Percentiles rank a stretch among this genome's conserved stretches.
Evolutionary conservation across 1,140 invertebrate species (phyloP).

Genomic region (Caenorhabditis brenneri): DNA sequence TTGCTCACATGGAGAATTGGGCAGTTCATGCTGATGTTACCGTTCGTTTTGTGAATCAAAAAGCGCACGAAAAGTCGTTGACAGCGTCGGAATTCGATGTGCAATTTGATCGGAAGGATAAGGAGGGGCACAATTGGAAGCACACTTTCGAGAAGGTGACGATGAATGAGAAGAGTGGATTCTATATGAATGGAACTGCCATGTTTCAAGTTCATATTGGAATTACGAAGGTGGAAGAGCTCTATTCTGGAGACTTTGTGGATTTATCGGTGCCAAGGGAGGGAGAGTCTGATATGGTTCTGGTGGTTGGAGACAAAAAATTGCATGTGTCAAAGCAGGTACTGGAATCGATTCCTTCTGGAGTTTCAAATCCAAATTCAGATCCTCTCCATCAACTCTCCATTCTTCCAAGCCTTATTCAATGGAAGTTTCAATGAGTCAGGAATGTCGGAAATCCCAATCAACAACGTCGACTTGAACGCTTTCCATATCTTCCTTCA

Average conservation of each 20-base stretch:
- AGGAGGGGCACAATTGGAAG: background rate
- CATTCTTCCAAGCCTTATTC: background rate
- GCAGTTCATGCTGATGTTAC: background rate
- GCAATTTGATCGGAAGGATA: background rate
- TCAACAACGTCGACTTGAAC: background rate
- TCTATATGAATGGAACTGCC: background rate
- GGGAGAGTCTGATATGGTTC: background rate
- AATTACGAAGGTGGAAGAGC: background rate
- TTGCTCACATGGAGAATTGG: background rate
- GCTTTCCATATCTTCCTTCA: background rate
- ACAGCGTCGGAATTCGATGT: background rate
- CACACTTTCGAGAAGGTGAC: background rate
- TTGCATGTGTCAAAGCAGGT: conserved; percentile 11
- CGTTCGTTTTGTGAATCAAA: background rate
- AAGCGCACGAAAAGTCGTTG: background rate
- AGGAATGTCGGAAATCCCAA: background rate
- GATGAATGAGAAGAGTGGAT: background rate
- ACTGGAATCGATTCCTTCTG: background rate
- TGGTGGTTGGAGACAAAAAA: background rate
- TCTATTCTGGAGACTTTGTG: conserved; percentile 2
- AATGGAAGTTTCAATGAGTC: background rate
- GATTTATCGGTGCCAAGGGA: background rate
- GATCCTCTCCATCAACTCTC: background rate
- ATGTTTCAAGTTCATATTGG: background rate
- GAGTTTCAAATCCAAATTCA: background rate